Evolutionary conservation across 2,888 invertebrate genomes (phyloP), one percentile per base, ranked within the genome.

Genomic region (Pterostichus niger): DNA sequence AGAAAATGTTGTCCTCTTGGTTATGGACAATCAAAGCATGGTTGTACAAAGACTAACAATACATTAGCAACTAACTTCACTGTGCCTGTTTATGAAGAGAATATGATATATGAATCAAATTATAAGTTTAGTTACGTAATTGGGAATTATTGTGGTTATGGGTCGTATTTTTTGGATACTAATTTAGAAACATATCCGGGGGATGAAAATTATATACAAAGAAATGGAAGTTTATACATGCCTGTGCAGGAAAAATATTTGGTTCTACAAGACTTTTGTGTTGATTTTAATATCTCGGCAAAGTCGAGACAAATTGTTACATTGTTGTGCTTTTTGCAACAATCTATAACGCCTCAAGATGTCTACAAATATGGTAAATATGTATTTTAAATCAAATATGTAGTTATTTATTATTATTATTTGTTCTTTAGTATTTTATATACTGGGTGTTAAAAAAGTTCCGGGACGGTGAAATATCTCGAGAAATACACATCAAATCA

Each of bases 191-290:
- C 10, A 15, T 15, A 11, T 56, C 40, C 40, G 0, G 40, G n/a
- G 11, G 77, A 78, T 78, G 59, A 35, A 35, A 13, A 78, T 59
- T 78, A 59, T 59, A 6, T 78, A 1, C 77, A 78, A 59, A 13
- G n/a, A 24, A 59, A 78, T 78, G 56, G 59, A 1, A 59, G 31
- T 31, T 52, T 75, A 31, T 75, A n/a, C 13, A 52, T 52, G 15
- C 75, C 75, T 64, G 10, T 11, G 0, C 10, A 24, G 10, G 64
- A 64, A 5, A 10, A 24, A 11, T 11, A 56, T 6, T 64, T 35
- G 11, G 33, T 33, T n/a, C 64, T 33, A 33, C 35, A 64, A 64
- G 64, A 64, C 33, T 64, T 64, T n/a, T 64, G 64, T 35, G 64
- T 64, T 31, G 64, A 64, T 9, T 35, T 33, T 13, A 35, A 64